A percentile compares a stretch with the other conserved stretches of the same genome.
Conservation (phyloP, 2,888 invertebrate genomes). For the Phymatocera aterrima region DNA sequence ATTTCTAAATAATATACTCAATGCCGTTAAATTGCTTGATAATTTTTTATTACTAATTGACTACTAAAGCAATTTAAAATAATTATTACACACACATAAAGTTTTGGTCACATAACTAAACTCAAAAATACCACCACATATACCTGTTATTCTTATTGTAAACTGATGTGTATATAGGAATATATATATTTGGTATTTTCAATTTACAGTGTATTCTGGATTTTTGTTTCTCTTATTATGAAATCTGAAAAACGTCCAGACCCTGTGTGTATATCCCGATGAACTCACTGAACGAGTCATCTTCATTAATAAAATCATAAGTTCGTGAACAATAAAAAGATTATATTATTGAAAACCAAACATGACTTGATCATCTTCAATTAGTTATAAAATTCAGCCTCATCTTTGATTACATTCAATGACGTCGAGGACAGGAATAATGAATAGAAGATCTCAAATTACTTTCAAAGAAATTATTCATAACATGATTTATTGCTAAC, state of each 20-base stretch:
- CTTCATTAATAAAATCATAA: conserved; percentile 14
- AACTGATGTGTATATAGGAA: conserved; percentile 15
- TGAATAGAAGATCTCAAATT: neutral
- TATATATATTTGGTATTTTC: conserved; percentile 21
- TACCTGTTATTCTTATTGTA: neutral
- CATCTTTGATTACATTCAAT: neutral
- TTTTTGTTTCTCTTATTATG: no score
- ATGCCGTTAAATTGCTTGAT: neutral
- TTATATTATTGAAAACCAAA: conserved; percentile 8
- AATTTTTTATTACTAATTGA: neutral
- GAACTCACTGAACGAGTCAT: neutral
- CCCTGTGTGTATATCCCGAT: conserved; percentile 19
- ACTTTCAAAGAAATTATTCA: neutral
- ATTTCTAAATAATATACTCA: neutral
- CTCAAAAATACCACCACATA: neutral
- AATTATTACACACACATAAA: no score
- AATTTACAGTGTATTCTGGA: conserved; percentile 1
- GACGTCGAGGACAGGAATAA: neutral
- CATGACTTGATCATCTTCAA: neutral
- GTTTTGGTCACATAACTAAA: neutral
- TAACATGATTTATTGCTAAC: conserved; percentile 19
- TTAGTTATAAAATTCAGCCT: no score
- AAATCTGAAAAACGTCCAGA: conserved; percentile 1
- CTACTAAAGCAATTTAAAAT: no score
- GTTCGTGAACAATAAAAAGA: conserved; percentile 3